Evolutionary conservation across 2,113 vertebrate genomes (phyloP).

Genomic region (Muntiacus reevesi): DNA sequence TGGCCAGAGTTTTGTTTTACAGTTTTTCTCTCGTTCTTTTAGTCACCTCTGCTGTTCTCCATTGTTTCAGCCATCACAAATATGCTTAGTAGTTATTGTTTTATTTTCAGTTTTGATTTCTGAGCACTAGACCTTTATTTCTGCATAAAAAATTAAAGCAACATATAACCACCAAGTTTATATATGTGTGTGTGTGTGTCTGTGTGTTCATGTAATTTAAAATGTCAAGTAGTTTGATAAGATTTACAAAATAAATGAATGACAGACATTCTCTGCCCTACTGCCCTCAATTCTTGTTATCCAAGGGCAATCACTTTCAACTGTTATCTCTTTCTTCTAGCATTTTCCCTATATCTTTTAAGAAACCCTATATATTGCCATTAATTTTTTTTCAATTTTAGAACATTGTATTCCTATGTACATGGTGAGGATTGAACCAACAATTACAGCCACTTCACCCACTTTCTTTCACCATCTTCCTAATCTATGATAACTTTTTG

Average conservation of each 20-base stretch:
- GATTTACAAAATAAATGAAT: background rate
- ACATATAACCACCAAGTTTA: background rate
- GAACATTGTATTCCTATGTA: background rate
- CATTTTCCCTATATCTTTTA: background rate
- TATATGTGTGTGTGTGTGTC: background rate
- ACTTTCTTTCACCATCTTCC: background rate
- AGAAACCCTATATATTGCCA: background rate
- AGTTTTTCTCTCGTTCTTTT: background rate
- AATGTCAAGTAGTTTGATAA: background rate
- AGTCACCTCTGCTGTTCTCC: background rate
- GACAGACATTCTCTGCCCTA: background rate
- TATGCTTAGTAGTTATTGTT: background rate
- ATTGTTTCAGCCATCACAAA: background rate
- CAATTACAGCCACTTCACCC: background rate
- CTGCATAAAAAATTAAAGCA: background rate
- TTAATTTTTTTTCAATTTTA: background rate
- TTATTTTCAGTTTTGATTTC: conserved; percentile 27
- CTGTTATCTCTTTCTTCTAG: background rate
- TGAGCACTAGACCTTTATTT: conserved; percentile 3
- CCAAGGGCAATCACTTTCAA: background rate
- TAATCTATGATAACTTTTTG: background rate
- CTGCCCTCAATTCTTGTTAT: background rate
- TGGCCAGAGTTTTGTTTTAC: background rate
- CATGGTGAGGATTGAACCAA: background rate
- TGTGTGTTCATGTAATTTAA: background rate